phyloP scores from a whole-genome alignment of 2,888 invertebrate genomes.

The Himalopsyche japonica region DNA sequence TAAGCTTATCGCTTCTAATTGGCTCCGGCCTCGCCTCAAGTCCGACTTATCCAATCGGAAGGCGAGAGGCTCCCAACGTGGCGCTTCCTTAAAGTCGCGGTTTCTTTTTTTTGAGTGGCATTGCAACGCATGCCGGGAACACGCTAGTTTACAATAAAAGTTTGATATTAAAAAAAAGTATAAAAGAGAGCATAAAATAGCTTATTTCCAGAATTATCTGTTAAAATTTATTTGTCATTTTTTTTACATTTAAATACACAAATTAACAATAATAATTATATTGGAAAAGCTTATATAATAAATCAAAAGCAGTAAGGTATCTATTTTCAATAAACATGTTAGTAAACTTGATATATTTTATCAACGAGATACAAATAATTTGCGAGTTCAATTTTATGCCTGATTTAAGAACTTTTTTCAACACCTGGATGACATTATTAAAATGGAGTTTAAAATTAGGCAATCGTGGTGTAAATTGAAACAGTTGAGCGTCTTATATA shows the following conservation, averaged over 20 bases:
- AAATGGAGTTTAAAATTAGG: not conserved
- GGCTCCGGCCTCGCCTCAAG: too few species aligned
- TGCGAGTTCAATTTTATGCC: not conserved
- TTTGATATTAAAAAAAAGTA: too few species aligned
- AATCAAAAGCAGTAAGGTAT: slow-evolving; percentile 8
- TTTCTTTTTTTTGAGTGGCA: too few species aligned
- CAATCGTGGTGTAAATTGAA: not conserved
- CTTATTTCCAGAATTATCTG: not conserved
- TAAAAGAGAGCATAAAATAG: not conserved
- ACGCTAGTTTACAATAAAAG: too few species aligned
- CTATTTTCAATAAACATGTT: not conserved
- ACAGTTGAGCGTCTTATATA: not conserved
- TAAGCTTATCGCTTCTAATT: too few species aligned
- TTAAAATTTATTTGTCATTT: slow-evolving; percentile 19
- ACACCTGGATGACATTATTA: not conserved
- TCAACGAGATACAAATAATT: slow-evolving; percentile 7
- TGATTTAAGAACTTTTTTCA: not conserved
- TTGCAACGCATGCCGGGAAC: too few species aligned
- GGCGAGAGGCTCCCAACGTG: too few species aligned
- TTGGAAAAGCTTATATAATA: slow-evolving; percentile 18
- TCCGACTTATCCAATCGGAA: too few species aligned
- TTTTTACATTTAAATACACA: slow-evolving; percentile 24
- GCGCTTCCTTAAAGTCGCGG: too few species aligned
- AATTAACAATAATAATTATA: slow-evolving; percentile 14
- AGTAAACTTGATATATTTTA: slow-evolving; percentile 3